Evolutionary conservation across 2,113 vertebrate species (phyloP).

Genomic region (Puma concolor): DNA sequence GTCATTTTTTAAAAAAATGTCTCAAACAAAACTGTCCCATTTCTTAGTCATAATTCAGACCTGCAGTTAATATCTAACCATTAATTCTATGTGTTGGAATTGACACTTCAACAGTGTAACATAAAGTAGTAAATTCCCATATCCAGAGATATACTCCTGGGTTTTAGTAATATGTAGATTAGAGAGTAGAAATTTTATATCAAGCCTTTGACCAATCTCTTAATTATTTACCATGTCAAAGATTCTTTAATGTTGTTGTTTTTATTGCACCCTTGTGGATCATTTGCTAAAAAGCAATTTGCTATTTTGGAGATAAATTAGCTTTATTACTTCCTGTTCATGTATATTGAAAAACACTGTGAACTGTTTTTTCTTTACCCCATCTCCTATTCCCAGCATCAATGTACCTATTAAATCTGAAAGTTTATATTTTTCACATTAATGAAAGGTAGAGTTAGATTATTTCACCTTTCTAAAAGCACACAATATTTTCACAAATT

Average conservation of each 20-base stretch:
- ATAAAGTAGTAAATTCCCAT: conserved; percentile 51
- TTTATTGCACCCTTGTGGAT: conserved; percentile 83
- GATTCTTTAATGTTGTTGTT: conserved; percentile 80
- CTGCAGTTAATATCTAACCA: conserved; percentile 77
- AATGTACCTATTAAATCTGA: conserved; percentile 70
- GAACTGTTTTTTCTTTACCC: conserved; percentile 55
- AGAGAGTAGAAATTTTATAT: conserved; percentile 75
- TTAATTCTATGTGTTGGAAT: conserved; percentile 55
- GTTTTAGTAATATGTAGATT: conserved; percentile 77
- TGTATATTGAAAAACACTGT: conserved; percentile 59
- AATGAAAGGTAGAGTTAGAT: conserved; percentile 66
- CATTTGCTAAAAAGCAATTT: conserved; percentile 84
- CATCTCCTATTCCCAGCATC: conserved; percentile 12
- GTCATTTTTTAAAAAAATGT: too few species aligned
- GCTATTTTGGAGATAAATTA: conserved; percentile 85
- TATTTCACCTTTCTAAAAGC: conserved; percentile 70
- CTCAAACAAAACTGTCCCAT: conserved; percentile 1
- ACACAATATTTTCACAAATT: conserved; percentile 46
- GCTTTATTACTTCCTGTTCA: conserved; percentile 78
- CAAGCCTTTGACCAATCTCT: conserved; percentile 79
- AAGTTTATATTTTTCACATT: conserved; percentile 77
- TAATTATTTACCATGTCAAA: conserved; percentile 85
- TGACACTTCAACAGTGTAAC: conserved; percentile 52
- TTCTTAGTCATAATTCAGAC: conserved; percentile 36
- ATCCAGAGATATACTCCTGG: conserved; percentile 27